Conservation (phyloP, 2,888 invertebrate genomes). For the Matsumyia berberina region DNA sequence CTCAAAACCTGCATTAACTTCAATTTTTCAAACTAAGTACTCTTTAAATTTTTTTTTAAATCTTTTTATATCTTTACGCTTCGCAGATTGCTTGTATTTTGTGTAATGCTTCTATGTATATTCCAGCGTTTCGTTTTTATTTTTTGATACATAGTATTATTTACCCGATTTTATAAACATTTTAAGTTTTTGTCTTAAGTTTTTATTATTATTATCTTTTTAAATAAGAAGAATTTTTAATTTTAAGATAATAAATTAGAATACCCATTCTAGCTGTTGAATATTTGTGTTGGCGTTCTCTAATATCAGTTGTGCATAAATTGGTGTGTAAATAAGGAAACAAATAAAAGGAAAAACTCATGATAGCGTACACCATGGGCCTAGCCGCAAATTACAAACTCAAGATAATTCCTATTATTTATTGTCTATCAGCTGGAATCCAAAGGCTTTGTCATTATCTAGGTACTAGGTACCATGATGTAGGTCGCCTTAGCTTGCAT, state of each 20-base stretch:
- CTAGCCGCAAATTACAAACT: too few relatives aligned
- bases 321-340: too few relatives aligned
- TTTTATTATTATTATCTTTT: conserved; percentile 6
- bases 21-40: conserved; percentile 4
- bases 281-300: conserved; percentile 37
- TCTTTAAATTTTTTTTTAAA: background rate
- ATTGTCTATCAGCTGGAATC: too few relatives aligned
- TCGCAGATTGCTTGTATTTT: conserved; percentile 73
- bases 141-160: conserved; percentile 36
- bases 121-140: conserved; percentile 24
- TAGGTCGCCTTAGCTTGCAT: too few relatives aligned
- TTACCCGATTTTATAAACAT: conserved; percentile 22
- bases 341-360: too few relatives aligned
- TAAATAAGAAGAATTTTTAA: background rate
- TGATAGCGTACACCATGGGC: too few relatives aligned
- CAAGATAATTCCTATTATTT: too few relatives aligned
- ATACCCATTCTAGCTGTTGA: conserved; percentile 30
- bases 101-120: conserved; percentile 49
- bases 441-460: too few relatives aligned
- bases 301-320: too few relatives aligned
- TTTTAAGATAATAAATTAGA: background rate
- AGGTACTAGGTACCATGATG: too few relatives aligned
- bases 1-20: conserved; percentile 12
- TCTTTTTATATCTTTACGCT: conserved; percentile 40
- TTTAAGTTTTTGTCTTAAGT: conserved; percentile 8